Evolutionary conservation across 1,140 invertebrate species (phyloP), one percentile per base, ranked within the genome.

Genomic region (Coenobita brevimanus): DNA sequence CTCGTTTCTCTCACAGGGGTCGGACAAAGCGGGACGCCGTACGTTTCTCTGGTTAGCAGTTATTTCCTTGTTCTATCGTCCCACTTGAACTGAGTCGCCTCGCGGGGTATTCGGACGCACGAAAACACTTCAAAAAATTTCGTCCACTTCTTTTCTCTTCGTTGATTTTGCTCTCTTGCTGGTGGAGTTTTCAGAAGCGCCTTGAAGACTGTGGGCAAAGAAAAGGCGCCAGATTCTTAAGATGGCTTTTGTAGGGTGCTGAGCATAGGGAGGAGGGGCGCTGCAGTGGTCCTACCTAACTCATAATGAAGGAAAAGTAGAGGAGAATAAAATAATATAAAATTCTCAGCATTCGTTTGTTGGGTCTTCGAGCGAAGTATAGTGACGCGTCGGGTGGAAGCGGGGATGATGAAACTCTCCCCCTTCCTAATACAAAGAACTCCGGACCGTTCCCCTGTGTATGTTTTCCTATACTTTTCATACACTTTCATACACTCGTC

Each of bases 61-160:
- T 90, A 90, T 90, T 90, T 90, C 89, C 89, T 90, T 90, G 89
- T 90, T 90, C 89, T 90, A 90, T 90, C 89, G 89, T 90, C 89
- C 89, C 89, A 90, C 89, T 90, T 90, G 86, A 90, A 90, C 89
- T 89, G 89, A 90, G 89, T 90, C 89, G 89, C 89, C 89, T 90
- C 89, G 89, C 89, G 86, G 89, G 89, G 89, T 90, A 90, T 90
- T 90, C 89, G 79, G 88, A 89, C 89, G 84, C 82, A 90, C 89
- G 89, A 90, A 90, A 90, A 90, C 89, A 89, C 86, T 90, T 90
- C 89, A 89, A 88, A 90, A 89, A 89, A 88, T 90, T 90, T 90
- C 89, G 89, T 87, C 69, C 79, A 62, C 36, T 87, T 86, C 83
- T 89, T 87, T 80, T 87, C 64, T 89, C 73, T 89, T 89, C 89